Evolutionary conservation across 2,888 invertebrate genomes (phyloP).

Genomic region (Xanthia icteritia): DNA sequence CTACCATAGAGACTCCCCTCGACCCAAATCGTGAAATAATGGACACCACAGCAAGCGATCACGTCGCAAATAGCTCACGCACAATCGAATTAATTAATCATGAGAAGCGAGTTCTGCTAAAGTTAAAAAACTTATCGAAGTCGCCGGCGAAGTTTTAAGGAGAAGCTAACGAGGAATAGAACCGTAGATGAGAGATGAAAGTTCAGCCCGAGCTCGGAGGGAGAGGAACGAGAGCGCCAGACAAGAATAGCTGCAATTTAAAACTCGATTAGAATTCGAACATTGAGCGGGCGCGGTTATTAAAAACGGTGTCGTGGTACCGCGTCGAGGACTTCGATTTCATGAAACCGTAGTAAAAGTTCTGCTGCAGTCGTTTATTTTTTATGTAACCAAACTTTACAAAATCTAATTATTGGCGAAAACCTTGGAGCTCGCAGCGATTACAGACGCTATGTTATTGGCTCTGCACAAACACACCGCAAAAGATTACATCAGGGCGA

Average conservation of each 20-base stretch:
- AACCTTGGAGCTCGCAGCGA: conserved; percentile 56
- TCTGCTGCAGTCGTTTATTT: conserved; percentile 68
- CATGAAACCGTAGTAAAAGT: conserved; percentile 71
- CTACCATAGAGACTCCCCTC: conserved; percentile 75
- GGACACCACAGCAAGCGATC: conserved; percentile 82
- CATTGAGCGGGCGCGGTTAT: conserved; percentile 85
- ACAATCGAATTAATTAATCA: conserved; percentile 90
- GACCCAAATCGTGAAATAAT: conserved; percentile 87
- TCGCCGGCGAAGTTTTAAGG: conserved; percentile 86
- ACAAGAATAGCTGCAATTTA: conserved; percentile 90
- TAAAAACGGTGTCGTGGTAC: conserved; percentile 82
- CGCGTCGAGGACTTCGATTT: conserved; percentile 71
- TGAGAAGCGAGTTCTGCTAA: conserved; percentile 81
- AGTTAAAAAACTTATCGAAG: conserved; percentile 88
- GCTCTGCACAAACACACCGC: conserved; percentile 42
- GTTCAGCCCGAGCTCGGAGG: conserved; percentile 78
- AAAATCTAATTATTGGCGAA: conserved; percentile 67
- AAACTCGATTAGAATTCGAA: conserved; percentile 90
- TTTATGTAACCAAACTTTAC: conserved; percentile 65
- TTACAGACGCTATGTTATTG: conserved; percentile 54
- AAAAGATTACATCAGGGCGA: conserved; percentile 58
- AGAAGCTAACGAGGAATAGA: conserved; percentile 89
- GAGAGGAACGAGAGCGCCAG: conserved; percentile 79
- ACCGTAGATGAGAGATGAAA: conserved; percentile 85
- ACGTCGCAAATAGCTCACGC: conserved; percentile 85